Evolutionary conservation across 2,888 invertebrate species (phyloP).

Genomic region (Athalia circularis): DNA sequence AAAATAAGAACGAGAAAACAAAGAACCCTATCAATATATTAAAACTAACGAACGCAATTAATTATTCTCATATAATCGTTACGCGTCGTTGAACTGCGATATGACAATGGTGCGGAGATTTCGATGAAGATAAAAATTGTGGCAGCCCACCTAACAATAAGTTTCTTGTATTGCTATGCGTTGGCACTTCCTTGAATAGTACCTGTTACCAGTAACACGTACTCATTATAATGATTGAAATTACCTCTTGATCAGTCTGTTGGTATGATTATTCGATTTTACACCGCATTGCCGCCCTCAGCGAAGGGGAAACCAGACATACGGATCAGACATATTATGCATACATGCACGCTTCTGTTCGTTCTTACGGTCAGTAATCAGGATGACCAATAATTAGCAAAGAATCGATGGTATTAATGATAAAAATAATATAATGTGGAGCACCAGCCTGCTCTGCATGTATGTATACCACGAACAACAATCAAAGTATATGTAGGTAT

Average conservation of each 20-base stretch:
- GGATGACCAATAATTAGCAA: neutral
- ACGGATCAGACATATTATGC: constrained; percentile 1
- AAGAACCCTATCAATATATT: neutral
- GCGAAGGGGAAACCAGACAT: neutral
- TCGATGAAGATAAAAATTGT: constrained; percentile 1
- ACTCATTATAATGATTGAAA: neutral
- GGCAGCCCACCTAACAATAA: neutral
- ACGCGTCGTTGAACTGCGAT: constrained; percentile 2
- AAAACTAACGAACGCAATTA: neutral
- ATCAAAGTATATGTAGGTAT: neutral
- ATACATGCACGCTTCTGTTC: constrained; percentile 16
- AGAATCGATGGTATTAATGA: constrained; percentile 14
- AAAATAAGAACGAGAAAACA: neutral
- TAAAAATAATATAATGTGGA: constrained; percentile 7
- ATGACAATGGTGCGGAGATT: constrained; percentile 5
- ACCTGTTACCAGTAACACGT: neutral
- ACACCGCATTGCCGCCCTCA: too few species aligned
- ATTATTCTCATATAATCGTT: constrained; percentile 19
- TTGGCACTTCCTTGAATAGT: constrained; percentile 21
- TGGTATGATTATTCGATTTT: too few species aligned
- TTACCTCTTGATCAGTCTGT: neutral
- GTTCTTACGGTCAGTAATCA: constrained; percentile 24
- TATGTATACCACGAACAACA: neutral
- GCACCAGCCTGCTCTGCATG: neutral
- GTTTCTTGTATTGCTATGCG: constrained; percentile 10